These are phyloP conservation scores for Drosophila triauraria DNA, from an alignment of 1,140 invertebrate species.

Conservation along the genomic window DNA sequence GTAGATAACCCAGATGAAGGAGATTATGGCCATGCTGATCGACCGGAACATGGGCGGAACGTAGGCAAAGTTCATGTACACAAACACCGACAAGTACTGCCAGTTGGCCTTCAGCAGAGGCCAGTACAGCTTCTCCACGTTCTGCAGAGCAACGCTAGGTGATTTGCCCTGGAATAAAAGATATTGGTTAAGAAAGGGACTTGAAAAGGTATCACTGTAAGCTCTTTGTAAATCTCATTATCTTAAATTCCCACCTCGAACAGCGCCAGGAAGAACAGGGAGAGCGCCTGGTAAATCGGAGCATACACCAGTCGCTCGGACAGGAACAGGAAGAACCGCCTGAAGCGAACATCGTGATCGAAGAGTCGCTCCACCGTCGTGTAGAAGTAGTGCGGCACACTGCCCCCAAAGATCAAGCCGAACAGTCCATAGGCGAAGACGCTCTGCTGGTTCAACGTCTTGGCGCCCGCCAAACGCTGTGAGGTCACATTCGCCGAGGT, in stretches of 20 bases:
- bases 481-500: conserved; percentile 88
- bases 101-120: conserved; percentile 89
- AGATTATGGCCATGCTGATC: conserved; percentile 88
- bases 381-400: conserved; percentile 91
- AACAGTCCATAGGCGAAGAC: conserved; percentile 89
- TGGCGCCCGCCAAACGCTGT: conserved; percentile 88
- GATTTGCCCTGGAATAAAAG: conserved; percentile 87
- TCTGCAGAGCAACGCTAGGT: conserved; percentile 87
- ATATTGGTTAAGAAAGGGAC: neutral
- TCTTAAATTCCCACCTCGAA: conserved; percentile 86
- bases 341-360: conserved; percentile 65
- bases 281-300: conserved; percentile 89
- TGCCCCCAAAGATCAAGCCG: conserved; percentile 90
- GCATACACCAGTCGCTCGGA: conserved; percentile 89
- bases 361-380: conserved; percentile 86
- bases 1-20: conserved; percentile 90
- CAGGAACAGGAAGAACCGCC: conserved; percentile 85
- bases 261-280: conserved; percentile 89
- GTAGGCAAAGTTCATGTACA: conserved; percentile 89
- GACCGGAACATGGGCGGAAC: conserved; percentile 90
- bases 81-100: conserved; percentile 90
- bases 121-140: conserved; percentile 87
- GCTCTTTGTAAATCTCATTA: neutral
- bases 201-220: neutral
- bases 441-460: conserved; percentile 87